phyloP scores from a whole-genome alignment of 1,140 invertebrate genomes.

The Odontomachus brunneus region DNA sequence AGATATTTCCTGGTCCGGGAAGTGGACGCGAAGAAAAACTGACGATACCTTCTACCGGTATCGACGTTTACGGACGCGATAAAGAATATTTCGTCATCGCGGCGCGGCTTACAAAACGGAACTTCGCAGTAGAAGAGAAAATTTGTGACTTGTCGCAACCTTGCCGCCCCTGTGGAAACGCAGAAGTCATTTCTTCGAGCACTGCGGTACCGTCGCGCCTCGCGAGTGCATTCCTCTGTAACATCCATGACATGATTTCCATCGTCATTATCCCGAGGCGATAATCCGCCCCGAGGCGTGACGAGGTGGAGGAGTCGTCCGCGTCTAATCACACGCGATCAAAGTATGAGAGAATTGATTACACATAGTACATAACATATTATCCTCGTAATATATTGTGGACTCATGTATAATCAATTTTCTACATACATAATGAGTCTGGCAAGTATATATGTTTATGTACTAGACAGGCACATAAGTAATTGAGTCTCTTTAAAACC shows the following conservation, averaged over 20 bases:
- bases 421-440: too few relatives aligned
- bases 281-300: slow-evolving; percentile 43
- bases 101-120: neutral
- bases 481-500: too few relatives aligned
- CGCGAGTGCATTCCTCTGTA: slow-evolving; percentile 23
- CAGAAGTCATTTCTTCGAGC: slow-evolving; percentile 39
- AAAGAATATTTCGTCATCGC: neutral
- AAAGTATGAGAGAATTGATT: neutral
- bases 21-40: too few relatives aligned
- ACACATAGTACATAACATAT: too few relatives aligned
- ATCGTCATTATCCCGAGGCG: slow-evolving; percentile 36
- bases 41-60: too few relatives aligned
- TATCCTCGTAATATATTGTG: neutral
- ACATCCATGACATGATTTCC: slow-evolving; percentile 62
- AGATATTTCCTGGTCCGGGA: too few relatives aligned
- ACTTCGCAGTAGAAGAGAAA: neutral
- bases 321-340: too few relatives aligned
- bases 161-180: neutral
- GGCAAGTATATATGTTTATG: too few relatives aligned
- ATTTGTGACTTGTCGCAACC: slow-evolving; percentile 2
- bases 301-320: slow-evolving; percentile 5
- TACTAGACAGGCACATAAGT: too few relatives aligned
- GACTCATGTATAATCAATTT: slow-evolving; percentile 23
- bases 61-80: too few relatives aligned
- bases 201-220: too few relatives aligned